Evolutionary conservation across 2,113 vertebrate species (phyloP).

Genomic region (Hemicordylus capensis): DNA sequence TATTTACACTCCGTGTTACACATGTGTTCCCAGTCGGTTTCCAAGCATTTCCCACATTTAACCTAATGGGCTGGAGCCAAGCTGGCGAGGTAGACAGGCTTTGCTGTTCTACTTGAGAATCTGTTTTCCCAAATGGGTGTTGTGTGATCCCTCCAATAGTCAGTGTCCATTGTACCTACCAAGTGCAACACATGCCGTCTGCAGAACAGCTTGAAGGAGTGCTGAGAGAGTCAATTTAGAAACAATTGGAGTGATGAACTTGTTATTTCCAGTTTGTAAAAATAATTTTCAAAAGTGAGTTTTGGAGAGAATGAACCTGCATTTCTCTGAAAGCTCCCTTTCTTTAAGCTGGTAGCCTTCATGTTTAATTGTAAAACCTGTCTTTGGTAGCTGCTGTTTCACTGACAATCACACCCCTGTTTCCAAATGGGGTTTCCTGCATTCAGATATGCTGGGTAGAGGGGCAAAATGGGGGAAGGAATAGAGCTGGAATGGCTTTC

Average conservation of each 20-base stretch:
- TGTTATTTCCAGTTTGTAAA: not conserved
- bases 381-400: not conserved
- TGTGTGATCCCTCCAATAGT: not conserved
- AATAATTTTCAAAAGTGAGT: not conserved
- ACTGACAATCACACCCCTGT: not conserved
- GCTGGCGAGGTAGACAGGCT: constrained; percentile 40
- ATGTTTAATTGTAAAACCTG: not conserved
- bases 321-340: constrained; percentile 3
- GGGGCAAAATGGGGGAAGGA: not conserved
- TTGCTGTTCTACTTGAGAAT: constrained; percentile 24
- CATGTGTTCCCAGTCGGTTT: constrained; percentile 45
- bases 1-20: constrained; percentile 60
- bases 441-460: not conserved
- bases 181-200: constrained; percentile 19
- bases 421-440: not conserved
- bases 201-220: not conserved
- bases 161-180: not conserved
- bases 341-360: not conserved
- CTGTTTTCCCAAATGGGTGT: constrained; percentile 4
- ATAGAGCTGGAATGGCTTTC: not conserved
- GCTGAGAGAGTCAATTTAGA: not conserved
- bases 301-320: not conserved
- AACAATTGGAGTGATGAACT: not conserved
- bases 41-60: constrained; percentile 49
- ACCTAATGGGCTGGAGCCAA: constrained; percentile 44